Conservation (phyloP, 2,888 invertebrate species). For the Mermis nigrescens region DNA sequence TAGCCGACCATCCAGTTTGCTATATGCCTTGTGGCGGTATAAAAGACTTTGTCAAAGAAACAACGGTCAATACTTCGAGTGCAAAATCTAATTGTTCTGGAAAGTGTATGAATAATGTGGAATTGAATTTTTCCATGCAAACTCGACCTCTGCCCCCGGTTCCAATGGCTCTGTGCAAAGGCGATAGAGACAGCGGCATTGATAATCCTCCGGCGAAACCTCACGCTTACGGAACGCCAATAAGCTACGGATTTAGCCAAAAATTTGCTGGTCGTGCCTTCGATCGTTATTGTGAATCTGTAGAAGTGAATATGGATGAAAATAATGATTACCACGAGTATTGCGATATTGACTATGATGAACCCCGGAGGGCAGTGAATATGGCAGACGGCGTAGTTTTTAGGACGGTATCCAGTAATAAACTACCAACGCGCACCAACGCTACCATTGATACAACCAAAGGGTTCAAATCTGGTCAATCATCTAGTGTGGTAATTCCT, state of each 20-base stretch:
- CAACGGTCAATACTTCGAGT: no score
- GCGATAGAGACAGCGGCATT: neutral
- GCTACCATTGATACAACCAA: no score
- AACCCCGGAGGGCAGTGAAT: no score
- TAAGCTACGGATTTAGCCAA: no score
- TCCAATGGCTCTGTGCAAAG: neutral
- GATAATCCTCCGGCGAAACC: neutral
- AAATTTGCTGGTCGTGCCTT: no score
- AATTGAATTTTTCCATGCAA: neutral
- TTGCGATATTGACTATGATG: conserved; percentile 5
- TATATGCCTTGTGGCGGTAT: no score
- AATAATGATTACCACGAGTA: conserved; percentile 28
- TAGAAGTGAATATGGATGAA: conserved; percentile 18
- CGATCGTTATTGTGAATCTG: no score
- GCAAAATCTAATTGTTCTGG: no score
- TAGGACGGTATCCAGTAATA: neutral
- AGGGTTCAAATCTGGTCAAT: no score
- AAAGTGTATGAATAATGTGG: no score
- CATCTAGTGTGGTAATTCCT: neutral
- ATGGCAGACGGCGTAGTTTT: neutral
- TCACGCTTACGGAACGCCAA: no score
- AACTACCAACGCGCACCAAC: neutral
- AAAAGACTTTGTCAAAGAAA: no score
- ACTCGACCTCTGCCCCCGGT: neutral
- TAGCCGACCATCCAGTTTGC: neutral